Percentiles rank a stretch among this genome's conserved stretches.
Conservation (phyloP, 2,797 vertebrate species). For the Eulemur coronatus region DNA sequence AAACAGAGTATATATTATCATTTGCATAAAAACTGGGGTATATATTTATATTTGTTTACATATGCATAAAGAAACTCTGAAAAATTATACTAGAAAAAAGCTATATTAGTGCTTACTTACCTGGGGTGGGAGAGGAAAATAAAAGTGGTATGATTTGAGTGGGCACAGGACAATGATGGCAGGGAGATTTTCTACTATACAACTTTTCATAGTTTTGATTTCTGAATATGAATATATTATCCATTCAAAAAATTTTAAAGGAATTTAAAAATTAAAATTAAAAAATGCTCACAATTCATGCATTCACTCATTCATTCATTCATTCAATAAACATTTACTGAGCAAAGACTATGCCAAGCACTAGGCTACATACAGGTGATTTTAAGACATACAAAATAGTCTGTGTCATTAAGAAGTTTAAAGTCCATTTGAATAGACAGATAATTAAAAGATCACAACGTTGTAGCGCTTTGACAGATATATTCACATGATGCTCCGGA, state of each 20-base stretch:
- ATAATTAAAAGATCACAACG: neutral
- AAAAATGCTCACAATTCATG: neutral
- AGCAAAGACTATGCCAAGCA: neutral
- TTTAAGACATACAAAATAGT: neutral
- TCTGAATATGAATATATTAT: neutral
- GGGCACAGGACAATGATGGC: neutral
- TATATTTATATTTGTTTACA: neutral
- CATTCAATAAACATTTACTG: constrained; percentile 9
- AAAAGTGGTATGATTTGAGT: neutral
- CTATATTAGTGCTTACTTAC: neutral
- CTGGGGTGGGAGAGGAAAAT: neutral
- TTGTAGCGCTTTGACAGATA: neutral
- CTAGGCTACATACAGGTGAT: neutral
- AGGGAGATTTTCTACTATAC: neutral
- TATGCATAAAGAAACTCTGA: neutral
- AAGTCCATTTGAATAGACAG: neutral
- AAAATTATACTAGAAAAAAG: neutral
- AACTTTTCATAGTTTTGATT: neutral
- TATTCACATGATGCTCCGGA: neutral
- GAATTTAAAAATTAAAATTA: neutral
- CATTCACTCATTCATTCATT: neutral
- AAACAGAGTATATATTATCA: neutral
- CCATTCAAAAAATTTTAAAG: neutral
- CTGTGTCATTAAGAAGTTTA: neutral
- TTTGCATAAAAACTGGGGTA: neutral